These are phyloP conservation scores for Ormyrus labotus DNA, from an alignment of 2,888 invertebrate genomes.

Conservation along the genomic window DNA sequence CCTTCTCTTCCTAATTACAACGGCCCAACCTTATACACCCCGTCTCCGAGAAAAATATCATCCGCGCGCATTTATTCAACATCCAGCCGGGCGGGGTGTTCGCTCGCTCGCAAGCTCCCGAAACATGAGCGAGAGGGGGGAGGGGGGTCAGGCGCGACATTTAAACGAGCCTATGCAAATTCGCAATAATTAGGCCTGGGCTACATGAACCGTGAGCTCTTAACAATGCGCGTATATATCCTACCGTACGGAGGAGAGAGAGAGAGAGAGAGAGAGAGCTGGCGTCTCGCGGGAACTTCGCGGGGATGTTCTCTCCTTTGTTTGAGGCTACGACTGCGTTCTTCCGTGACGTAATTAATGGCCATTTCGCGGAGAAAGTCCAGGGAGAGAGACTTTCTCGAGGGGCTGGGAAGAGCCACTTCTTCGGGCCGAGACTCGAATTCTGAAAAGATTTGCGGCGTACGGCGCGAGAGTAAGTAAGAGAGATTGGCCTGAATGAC, in stretches of 20 bases:
- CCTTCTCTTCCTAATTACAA: too few species aligned
- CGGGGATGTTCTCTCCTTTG: slow-evolving; percentile 64
- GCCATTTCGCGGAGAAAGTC: slow-evolving; percentile 54
- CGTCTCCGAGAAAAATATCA: too few species aligned
- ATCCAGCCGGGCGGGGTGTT: too few species aligned
- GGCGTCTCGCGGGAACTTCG: slow-evolving; percentile 25
- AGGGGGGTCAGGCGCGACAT: too few species aligned
- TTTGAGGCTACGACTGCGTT: slow-evolving; percentile 73
- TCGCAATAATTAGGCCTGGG: slow-evolving; percentile 28
- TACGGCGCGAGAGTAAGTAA: background rate
- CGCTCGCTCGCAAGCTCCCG: too few species aligned
- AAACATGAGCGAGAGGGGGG: too few species aligned
- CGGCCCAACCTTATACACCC: too few species aligned
- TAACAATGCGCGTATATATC: slow-evolving; percentile 56
- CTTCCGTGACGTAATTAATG: slow-evolving; percentile 75
- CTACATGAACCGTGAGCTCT: slow-evolving; percentile 64
- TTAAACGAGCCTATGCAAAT: slow-evolving; percentile 28
- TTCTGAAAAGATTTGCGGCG: background rate
- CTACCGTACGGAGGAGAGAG: slow-evolving; percentile 39
- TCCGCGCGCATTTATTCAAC: too few species aligned
- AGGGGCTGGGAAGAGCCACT: too few species aligned
- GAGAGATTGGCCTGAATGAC: background rate
- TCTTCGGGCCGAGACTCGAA: slow-evolving; percentile 2
- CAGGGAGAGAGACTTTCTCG: background rate
- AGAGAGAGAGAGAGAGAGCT: too few species aligned